These are phyloP conservation scores for Dryocosmus kuriphilus DNA, from an alignment of 2,888 invertebrate species.

Conservation along the genomic window DNA sequence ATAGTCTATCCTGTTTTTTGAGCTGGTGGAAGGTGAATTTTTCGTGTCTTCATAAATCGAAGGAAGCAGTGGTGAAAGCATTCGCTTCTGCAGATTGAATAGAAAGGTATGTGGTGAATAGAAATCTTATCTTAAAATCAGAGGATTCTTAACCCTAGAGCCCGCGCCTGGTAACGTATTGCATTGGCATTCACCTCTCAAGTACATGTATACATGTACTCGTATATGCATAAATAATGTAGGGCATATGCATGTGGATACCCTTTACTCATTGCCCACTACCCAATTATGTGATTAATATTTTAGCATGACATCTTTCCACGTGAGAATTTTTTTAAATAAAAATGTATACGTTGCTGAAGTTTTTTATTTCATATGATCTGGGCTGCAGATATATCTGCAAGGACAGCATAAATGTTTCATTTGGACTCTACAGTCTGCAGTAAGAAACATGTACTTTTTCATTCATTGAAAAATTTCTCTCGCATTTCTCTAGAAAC, in stretches of 20 bases:
- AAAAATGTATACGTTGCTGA: background rate
- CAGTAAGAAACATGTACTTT: conserved; percentile 7
- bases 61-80: background rate
- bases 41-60: background rate
- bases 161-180: conserved; percentile 5
- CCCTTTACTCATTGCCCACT: background rate
- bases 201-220: background rate
- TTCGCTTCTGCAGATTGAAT: conserved; percentile 2
- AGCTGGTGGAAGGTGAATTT: background rate
- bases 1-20: background rate
- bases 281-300: conserved; percentile 12
- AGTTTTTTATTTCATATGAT: conserved; percentile 2
- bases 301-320: background rate
- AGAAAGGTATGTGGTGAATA: conserved; percentile 11
- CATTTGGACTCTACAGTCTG: background rate
- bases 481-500: background rate
- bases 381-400: background rate
- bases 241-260: background rate
- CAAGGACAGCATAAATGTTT: background rate
- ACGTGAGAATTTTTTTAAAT: background rate
- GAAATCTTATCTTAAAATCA: conserved; percentile 13
- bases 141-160: conserved; percentile 1
- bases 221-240: too few species aligned
- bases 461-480: background rate
- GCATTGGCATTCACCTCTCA: conserved; percentile 13